phyloP scores from a whole-genome alignment of 2,797 vertebrate species.

The Xerus rutilus region DNA sequence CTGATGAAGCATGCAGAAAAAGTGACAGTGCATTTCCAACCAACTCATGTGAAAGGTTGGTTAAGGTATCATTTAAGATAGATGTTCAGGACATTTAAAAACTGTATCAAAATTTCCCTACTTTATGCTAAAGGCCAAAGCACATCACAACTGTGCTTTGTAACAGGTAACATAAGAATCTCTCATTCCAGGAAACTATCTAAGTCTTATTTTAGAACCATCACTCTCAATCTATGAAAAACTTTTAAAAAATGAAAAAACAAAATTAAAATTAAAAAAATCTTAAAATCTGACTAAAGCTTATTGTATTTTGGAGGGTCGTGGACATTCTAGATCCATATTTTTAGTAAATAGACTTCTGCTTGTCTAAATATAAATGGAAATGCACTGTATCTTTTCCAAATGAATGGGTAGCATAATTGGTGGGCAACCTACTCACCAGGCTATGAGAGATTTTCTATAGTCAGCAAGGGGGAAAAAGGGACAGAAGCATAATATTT shows the following conservation, averaged over 20 bases:
- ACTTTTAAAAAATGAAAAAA: conserved; percentile 19
- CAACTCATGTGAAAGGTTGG: conserved; percentile 60
- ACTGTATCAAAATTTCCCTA: neutral
- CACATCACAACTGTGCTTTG: conserved; percentile 56
- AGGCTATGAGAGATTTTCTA: conserved; percentile 98
- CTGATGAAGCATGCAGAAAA: conserved; percentile 86
- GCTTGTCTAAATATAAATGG: conserved; percentile 76
- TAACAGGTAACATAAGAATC: conserved; percentile 33
- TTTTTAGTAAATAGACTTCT: conserved; percentile 45
- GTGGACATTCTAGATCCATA: conserved; percentile 43
- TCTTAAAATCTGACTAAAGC: conserved; percentile 42
- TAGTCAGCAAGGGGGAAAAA: conserved; percentile 92
- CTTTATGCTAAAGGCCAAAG: conserved; percentile 43
- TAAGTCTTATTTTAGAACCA: conserved; percentile 51
- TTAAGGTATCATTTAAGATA: neutral
- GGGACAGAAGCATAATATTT: conserved; percentile 87
- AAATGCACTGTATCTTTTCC: conserved; percentile 87
- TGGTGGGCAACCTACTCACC: conserved; percentile 94
- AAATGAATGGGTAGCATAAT: conserved; percentile 77
- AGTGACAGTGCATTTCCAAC: conserved; percentile 89
- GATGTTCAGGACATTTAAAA: conserved; percentile 16
- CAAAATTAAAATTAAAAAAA: neutral
- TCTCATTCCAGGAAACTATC: conserved; percentile 29
- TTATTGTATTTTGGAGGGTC: conserved; percentile 57
- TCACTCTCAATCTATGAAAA: conserved; percentile 36